Evolutionary conservation across 2,113 vertebrate species (phyloP).

Genomic region (Lamprotornis superbus): DNA sequence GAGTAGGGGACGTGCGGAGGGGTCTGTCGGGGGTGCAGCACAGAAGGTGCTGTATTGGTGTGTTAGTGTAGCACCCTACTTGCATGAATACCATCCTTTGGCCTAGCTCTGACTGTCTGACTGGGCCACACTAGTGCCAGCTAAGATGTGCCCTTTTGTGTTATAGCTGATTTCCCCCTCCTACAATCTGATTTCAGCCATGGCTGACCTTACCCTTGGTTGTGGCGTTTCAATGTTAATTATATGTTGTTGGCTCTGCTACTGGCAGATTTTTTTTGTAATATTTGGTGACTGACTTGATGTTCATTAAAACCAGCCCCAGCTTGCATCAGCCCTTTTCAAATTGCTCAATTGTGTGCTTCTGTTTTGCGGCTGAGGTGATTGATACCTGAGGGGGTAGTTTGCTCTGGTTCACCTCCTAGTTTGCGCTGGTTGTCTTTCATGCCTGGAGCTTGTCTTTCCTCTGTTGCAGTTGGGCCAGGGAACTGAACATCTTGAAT

Average conservation of each 20-base stretch:
- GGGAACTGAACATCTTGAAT: neutral
- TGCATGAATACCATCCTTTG: rapidly evolving
- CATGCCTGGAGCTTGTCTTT: neutral
- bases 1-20: rapidly evolving
- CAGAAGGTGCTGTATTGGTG: rapidly evolving
- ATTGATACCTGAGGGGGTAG: neutral
- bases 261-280: neutral
- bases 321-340: neutral
- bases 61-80: neutral
- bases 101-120: neutral
- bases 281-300: neutral
- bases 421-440: neutral
- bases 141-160: neutral
- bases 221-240: neutral
- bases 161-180: neutral
- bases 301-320: neutral
- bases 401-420: neutral
- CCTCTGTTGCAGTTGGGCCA: neutral
- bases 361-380: neutral
- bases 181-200: neutral
- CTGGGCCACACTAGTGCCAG: neutral
- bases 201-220: neutral
- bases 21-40: rapidly evolving
- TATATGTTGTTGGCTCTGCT: neutral
- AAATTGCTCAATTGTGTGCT: neutral